Evolutionary conservation across 1,140 invertebrate genomes (phyloP).

Genomic region (Propsilocerus akamusi): DNA sequence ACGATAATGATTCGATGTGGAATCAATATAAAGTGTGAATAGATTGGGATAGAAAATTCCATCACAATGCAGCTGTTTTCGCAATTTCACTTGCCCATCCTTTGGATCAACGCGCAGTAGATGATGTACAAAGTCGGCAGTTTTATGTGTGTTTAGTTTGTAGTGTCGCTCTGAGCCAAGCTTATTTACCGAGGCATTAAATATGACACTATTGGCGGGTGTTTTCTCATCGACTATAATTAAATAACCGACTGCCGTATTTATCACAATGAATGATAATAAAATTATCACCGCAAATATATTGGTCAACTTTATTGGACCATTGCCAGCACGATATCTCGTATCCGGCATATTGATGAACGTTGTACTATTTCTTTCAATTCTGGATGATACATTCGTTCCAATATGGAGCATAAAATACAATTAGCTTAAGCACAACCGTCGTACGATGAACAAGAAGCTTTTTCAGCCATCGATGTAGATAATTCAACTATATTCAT

Average conservation of each 20-base stretch:
- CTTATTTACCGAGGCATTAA: conserved; percentile 62
- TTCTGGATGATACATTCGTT: background rate
- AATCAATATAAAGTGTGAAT: conserved; percentile 72
- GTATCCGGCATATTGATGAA: background rate
- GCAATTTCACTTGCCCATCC: conserved; percentile 53
- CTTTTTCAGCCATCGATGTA: no score
- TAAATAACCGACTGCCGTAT: conserved; percentile 28
- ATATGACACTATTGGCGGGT: conserved; percentile 45
- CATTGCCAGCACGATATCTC: background rate
- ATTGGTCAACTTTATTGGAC: conserved; percentile 2
- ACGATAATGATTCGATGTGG: conserved; percentile 51
- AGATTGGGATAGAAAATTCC: conserved; percentile 64
- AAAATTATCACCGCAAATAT: background rate
- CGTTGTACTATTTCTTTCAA: background rate
- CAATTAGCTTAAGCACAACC: no score
- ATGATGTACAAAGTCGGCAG: conserved; percentile 59
- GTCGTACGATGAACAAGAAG: no score
- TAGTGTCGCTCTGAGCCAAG: conserved; percentile 52
- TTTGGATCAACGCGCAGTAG: conserved; percentile 54
- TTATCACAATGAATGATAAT: background rate
- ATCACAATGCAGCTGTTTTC: conserved; percentile 52
- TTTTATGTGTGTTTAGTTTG: conserved; percentile 54
- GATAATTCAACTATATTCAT: no score
- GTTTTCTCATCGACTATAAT: conserved; percentile 48
- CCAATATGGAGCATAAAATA: no score